Percentiles rank a stretch among this genome's conserved stretches.
Conservation (phyloP, 1,140 invertebrate species). For the Halictus rubicundus region DNA sequence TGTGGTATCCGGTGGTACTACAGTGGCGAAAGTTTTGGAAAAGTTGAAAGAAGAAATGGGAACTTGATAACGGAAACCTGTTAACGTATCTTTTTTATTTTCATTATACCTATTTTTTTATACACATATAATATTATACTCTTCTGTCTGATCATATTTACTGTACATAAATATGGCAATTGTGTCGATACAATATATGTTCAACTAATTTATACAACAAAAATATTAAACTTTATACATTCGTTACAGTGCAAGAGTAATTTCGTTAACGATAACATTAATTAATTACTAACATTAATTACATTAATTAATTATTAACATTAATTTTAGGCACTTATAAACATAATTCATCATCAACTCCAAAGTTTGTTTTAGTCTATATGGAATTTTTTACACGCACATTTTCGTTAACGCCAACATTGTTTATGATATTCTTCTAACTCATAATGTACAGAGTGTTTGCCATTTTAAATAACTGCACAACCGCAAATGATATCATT, state of each 20-base stretch:
- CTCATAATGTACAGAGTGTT: background rate
- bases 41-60: slow-evolving; percentile 74
- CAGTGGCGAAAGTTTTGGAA: slow-evolving; percentile 71
- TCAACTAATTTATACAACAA: slow-evolving; percentile 36
- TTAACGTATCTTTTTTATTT: background rate
- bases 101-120: slow-evolving; percentile 2
- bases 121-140: slow-evolving; percentile 7
- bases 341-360: background rate
- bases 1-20: slow-evolving; percentile 70
- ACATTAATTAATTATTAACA: no score
- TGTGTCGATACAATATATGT: slow-evolving; percentile 30
- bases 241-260: slow-evolving; percentile 6
- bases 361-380: background rate
- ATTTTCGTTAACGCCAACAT: background rate
- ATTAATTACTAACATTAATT: no score
- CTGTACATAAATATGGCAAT: slow-evolving; percentile 62
- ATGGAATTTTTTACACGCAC: background rate
- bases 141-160: slow-evolving; percentile 33
- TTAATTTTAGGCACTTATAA: background rate
- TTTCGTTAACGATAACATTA: slow-evolving; percentile 25
- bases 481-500: no score
- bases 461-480: no score
- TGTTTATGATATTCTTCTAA: slow-evolving; percentile 9
- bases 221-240: slow-evolving; percentile 39
- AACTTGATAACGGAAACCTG: slow-evolving; percentile 17